phyloP scores from a whole-genome alignment of 92 coral and sea anemone genomes.

The Palythoa grandiflora region DNA sequence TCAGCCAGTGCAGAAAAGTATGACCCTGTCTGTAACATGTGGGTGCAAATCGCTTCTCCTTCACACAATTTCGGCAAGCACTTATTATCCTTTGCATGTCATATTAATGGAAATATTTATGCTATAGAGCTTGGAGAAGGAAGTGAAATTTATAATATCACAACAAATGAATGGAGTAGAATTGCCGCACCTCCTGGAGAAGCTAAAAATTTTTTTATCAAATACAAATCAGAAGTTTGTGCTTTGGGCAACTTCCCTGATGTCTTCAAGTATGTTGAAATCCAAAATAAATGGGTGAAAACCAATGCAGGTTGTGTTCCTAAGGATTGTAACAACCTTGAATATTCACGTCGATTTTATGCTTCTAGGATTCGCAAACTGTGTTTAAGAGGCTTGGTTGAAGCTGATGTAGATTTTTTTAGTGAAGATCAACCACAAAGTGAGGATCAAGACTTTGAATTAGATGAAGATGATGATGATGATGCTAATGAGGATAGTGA shows the following conservation, averaged over 20 bases:
- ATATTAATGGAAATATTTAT: conserved; percentile 60
- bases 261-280: too few relatives aligned
- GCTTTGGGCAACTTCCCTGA: neutral
- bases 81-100: conserved; percentile 24
- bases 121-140: conserved; percentile 50
- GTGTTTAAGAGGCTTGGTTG: too few relatives aligned
- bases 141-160: conserved; percentile 65
- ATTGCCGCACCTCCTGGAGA: conserved; percentile 7
- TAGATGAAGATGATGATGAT: too few relatives aligned
- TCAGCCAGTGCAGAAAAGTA: conserved; percentile 62
- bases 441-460: too few relatives aligned
- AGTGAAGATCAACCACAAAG: too few relatives aligned
- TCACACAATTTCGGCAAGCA: conserved; percentile 14
- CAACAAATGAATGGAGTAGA: conserved; percentile 50
- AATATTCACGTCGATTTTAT: too few relatives aligned
- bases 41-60: conserved; percentile 67
- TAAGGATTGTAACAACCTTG: too few relatives aligned
- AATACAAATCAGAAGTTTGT: neutral
- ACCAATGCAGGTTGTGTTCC: too few relatives aligned
- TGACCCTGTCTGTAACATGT: conserved; percentile 55
- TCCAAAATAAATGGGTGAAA: too few relatives aligned
- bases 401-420: too few relatives aligned
- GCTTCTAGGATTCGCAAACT: too few relatives aligned
- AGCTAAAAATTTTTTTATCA: neutral
- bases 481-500: too few relatives aligned